A percentile compares a stretch with the other conserved stretches of the same genome.
These are phyloP conservation scores for Galbula dea DNA, from an alignment of 2,113 vertebrate species.

Conservation along the genomic window DNA sequence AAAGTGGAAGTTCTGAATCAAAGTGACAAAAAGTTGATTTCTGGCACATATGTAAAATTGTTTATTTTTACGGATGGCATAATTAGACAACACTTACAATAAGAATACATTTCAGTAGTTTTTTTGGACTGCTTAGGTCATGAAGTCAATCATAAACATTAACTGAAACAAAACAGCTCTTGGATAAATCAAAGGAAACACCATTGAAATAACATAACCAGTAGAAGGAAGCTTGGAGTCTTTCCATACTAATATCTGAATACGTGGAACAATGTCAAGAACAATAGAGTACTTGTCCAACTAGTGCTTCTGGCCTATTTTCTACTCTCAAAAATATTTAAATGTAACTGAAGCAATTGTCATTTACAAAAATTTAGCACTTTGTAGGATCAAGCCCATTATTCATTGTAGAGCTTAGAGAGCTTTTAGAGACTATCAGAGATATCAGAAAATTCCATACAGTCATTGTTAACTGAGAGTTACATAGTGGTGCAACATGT, in stretches of 20 bases:
- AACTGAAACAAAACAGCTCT: conserved; percentile 72
- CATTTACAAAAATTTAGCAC: background rate
- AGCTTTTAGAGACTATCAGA: background rate
- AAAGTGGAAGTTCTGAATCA: conserved; percentile 60
- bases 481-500: background rate
- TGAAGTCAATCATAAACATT: conserved; percentile 58
- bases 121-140: conserved; percentile 55
- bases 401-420: background rate
- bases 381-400: background rate
- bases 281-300: conserved; percentile 1
- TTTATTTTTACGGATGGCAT: conserved; percentile 73
- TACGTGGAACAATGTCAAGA: conserved; percentile 64
- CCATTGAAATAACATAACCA: conserved; percentile 69
- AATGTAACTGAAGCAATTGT: background rate
- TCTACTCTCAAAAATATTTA: conserved; percentile 1
- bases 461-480: background rate
- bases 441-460: background rate
- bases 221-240: conserved; percentile 56
- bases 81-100: conserved; percentile 68
- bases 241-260: conserved; percentile 66
- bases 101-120: conserved; percentile 64
- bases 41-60: conserved; percentile 64
- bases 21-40: conserved; percentile 67
- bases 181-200: conserved; percentile 72
- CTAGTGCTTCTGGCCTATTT: conserved; percentile 37